Evolutionary conservation across 2,113 vertebrate genomes (phyloP), one percentile per base, ranked within the genome.

Genomic region (Chloroceryle aenea): DNA sequence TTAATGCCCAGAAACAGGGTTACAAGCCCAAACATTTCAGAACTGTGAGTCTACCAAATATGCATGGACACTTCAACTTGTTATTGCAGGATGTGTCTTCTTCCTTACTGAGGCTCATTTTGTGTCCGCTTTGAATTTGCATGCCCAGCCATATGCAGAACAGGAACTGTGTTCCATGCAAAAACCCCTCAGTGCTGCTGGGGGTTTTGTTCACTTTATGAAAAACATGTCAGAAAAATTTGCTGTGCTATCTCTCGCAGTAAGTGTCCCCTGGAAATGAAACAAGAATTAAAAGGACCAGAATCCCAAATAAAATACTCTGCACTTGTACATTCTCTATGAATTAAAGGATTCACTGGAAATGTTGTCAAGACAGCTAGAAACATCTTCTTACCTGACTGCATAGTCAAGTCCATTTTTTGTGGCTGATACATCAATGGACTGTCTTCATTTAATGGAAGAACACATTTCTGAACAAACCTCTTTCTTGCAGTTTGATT

Each of bases 381-480:
- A 97, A 97, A 97, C 80, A 64, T 63, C 73, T 63, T 95, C 98
- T 98, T 98, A 99, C 99, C 99, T 97, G 98, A 98, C 94, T 98
- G 97, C 98, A 98, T 97, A 98, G 97, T 97, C 97, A 99, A 97
- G 97, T 98, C 98, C 98, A 99, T 98, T 98, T 98, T 98, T 96
- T 98, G 97, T 71, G 98, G 98, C 43, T 98, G 98, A 97, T 98
- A 98, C 95, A 98, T 98, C 98, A 98, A 97, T 22, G 98, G 97
- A 97, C 96, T 97, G 83, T 98, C 98, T 97, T 98, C 98, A 94
- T 98, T 98, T 97, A 98, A 98, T 87, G 98, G 98, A 98, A 98
- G 98, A 96, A 98, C 97, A 93, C 98, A 98, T 97, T 98, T 98
- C 96, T 98, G 98, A 97, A 98, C 98, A 96, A 98, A 98, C 95